Conservation (phyloP, 1,140 invertebrate genomes). For the Nilaparvata lugens region DNA sequence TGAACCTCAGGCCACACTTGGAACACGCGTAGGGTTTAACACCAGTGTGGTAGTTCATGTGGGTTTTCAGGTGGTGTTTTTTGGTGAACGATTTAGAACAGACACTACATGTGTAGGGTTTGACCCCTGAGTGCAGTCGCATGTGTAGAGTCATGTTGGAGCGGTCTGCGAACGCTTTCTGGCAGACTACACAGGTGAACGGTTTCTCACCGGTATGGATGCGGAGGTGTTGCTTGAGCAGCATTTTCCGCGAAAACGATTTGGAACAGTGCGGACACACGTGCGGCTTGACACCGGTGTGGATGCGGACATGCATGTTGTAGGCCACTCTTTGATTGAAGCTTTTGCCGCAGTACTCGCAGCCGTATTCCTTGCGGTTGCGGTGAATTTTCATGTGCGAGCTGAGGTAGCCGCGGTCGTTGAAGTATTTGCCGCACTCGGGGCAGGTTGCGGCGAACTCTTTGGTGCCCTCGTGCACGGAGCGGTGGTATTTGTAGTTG, state of each 20-base stretch:
- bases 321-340: constrained; percentile 69
- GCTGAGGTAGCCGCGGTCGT: constrained; percentile 37
- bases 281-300: constrained; percentile 76
- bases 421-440: constrained; percentile 48
- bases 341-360: constrained; percentile 46
- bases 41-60: constrained; percentile 57
- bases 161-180: constrained; percentile 67
- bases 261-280: constrained; percentile 77
- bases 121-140: constrained; percentile 66
- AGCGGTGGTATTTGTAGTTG: constrained; percentile 29
- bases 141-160: constrained; percentile 75
- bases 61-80: constrained; percentile 59
- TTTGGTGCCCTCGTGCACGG: constrained; percentile 28
- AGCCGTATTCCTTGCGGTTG: constrained; percentile 39
- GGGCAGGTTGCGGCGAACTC: constrained; percentile 42
- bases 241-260: constrained; percentile 72
- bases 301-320: constrained; percentile 68
- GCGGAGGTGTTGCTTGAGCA: constrained; percentile 65
- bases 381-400: constrained; percentile 31
- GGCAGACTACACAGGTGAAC: constrained; percentile 55
- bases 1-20: constrained; percentile 46
- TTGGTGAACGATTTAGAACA: constrained; percentile 83
- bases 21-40: constrained; percentile 37
- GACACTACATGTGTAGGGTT: constrained; percentile 76
- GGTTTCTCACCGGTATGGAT: constrained; percentile 72